Conservation (phyloP, 2,888 invertebrate species). For the Euproctis similis region DNA sequence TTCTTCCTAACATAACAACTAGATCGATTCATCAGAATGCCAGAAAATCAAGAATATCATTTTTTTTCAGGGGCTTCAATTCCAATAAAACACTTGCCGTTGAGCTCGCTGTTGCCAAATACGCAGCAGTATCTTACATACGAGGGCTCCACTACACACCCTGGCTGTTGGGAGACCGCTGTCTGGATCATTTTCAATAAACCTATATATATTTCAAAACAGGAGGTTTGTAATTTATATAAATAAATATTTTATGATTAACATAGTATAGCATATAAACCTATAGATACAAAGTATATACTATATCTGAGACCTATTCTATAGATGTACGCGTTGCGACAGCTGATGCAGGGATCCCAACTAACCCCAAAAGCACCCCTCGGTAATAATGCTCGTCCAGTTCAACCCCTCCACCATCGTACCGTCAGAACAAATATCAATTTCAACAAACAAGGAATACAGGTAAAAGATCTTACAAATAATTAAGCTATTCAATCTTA, state of each 20-base stretch:
- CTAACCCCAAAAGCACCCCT: slow-evolving; percentile 91
- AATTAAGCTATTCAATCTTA: too few species aligned
- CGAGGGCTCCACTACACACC: slow-evolving; percentile 97
- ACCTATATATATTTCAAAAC: slow-evolving; percentile 96
- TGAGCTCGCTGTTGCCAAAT: slow-evolving; percentile 90
- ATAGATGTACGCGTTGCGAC: slow-evolving; percentile 89
- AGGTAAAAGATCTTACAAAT: too few species aligned
- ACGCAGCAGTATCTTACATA: slow-evolving; percentile 98
- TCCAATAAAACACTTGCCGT: slow-evolving; percentile 88
- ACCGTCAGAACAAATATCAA: slow-evolving; percentile 98
- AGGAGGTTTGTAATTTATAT: slow-evolving; percentile 86
- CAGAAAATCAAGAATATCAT: too few species aligned
- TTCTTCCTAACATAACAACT: background rate
- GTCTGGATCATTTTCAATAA: slow-evolving; percentile 99
- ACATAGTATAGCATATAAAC: too few species aligned
- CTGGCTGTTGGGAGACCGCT: slow-evolving; percentile 99
- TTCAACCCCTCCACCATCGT: slow-evolving; percentile 92
- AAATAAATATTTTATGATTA: too few species aligned
- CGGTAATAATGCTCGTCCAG: slow-evolving; percentile 96
- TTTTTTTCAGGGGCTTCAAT: slow-evolving; percentile 83
- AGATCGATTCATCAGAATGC: too few species aligned
- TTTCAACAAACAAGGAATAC: slow-evolving; percentile 81
- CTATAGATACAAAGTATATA: background rate
- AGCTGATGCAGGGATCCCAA: slow-evolving; percentile 92
- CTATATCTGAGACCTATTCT: background rate